Evolutionary conservation across 1,140 invertebrate species (phyloP), one percentile per base, ranked within the genome.

Genomic region (Neodiprion virginianus): DNA sequence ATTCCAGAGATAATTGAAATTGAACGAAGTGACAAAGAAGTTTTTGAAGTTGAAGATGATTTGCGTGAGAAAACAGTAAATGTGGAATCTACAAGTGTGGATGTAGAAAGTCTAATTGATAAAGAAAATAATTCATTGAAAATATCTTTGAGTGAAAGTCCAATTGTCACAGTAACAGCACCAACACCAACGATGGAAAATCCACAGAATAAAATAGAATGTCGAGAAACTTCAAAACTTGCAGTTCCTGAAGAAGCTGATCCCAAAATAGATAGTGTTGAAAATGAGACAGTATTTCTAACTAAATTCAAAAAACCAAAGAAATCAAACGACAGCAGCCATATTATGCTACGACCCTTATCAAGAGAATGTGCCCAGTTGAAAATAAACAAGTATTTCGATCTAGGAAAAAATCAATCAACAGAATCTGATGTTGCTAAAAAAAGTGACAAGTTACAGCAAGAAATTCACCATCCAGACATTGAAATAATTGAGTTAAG

Each of bases 351-450:
- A 11, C 80, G 82, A 50, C 84, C 84, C 11, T 73, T 88, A 67
- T 81, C 85, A 0, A 78, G 69, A n/a, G 87, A 87, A 70, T 82
- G 76, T 7, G 87, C 87, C 1, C 79, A 77, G 50, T 65, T 79
- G 23, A 85, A 88, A 48, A 87, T 88, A 75, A 83, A 74, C 65
- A 85, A 86, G 68, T 88, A 86, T 75, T 88, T 89, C 72, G 75
- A 73, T 8, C 14, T 72, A 11, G 75, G 67, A 7, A 81, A 78
- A 53, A 71, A 50, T 48, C 53, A 47, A 9, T 28, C 11, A 28
- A 5, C 53, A 75, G 67, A 76, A 76, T 71, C 72, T 66, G 21
- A 69, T 53, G 28, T 28, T 40, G 5, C 49, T 17, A 23, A 74
- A 53, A n/a, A 75, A 71, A n/a, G 71, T 75, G 5, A 71, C 79